Conservation (phyloP, 2,888 invertebrate species). For the Cistogaster globosa region DNA sequence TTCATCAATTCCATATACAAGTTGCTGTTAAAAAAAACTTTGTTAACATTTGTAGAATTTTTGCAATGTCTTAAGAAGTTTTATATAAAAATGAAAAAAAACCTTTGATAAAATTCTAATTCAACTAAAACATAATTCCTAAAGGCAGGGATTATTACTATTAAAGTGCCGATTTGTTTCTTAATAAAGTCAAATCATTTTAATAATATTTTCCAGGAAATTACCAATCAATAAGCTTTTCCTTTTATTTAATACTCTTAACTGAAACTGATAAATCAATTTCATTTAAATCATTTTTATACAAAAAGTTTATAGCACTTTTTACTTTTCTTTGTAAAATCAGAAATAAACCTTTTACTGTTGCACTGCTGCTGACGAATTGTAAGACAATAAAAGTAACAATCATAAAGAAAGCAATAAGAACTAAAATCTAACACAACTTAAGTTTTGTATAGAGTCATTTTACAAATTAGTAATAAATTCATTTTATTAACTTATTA, state of each 20-base stretch:
- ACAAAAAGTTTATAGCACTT: neutral
- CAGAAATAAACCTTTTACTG: conserved; percentile 30
- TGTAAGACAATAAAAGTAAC: neutral
- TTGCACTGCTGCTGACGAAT: conserved; percentile 13
- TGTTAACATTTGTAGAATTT: no score
- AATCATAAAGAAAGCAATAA: neutral
- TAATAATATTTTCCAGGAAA: conserved; percentile 3
- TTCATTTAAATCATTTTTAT: conserved; percentile 48
- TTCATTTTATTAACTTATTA: conserved; percentile 61
- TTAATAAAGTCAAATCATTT: neutral
- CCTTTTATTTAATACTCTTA: conserved; percentile 29
- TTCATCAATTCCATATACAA: neutral
- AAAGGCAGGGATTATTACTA: neutral
- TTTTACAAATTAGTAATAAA: conserved; percentile 48
- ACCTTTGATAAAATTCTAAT: neutral
- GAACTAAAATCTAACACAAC: neutral
- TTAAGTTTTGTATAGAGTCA: conserved; percentile 5
- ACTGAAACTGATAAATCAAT: conserved; percentile 38
- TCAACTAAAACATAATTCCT: neutral
- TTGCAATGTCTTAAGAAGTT: neutral
- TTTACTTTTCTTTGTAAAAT: conserved; percentile 9
- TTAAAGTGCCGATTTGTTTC: neutral
- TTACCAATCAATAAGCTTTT: conserved; percentile 12
- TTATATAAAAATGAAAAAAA: neutral
- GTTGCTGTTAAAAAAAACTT: neutral